Evolutionary conservation across 2,797 vertebrate species (phyloP).

Genomic region (Gorsachius magnificus): DNA sequence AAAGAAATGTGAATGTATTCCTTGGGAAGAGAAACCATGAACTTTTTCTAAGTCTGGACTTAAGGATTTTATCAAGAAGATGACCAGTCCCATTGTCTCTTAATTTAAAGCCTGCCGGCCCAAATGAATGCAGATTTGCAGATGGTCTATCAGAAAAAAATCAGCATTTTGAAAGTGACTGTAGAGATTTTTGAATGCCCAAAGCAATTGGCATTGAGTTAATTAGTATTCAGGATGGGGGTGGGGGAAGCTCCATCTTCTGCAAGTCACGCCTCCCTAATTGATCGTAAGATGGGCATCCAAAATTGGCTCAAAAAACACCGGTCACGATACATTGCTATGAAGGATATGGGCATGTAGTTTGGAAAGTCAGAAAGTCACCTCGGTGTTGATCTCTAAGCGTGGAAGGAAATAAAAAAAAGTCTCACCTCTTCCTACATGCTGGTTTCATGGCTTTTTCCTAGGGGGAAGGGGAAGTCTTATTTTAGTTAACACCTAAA

Average conservation of each 20-base stretch:
- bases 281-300: background rate
- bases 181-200: background rate
- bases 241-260: background rate
- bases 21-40: constrained; percentile 18
- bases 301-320: background rate
- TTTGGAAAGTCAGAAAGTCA: background rate
- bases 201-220: background rate
- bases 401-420: background rate
- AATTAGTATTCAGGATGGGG: background rate
- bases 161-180: background rate
- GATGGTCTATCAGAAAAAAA: background rate
- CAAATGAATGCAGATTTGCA: background rate
- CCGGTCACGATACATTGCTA: rapidly evolving
- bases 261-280: background rate
- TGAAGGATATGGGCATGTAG: background rate
- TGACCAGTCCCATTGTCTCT: background rate
- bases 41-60: background rate
- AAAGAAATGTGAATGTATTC: constrained; percentile 58
- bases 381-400: background rate
- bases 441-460: background rate
- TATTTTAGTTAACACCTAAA: background rate
- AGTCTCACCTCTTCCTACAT: background rate
- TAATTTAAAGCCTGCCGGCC: background rate
- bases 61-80: background rate
- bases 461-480: background rate